Evolutionary conservation across 2,113 vertebrate species (phyloP), one percentile per base, ranked within the genome.

Genomic region (Cariama cristata): DNA sequence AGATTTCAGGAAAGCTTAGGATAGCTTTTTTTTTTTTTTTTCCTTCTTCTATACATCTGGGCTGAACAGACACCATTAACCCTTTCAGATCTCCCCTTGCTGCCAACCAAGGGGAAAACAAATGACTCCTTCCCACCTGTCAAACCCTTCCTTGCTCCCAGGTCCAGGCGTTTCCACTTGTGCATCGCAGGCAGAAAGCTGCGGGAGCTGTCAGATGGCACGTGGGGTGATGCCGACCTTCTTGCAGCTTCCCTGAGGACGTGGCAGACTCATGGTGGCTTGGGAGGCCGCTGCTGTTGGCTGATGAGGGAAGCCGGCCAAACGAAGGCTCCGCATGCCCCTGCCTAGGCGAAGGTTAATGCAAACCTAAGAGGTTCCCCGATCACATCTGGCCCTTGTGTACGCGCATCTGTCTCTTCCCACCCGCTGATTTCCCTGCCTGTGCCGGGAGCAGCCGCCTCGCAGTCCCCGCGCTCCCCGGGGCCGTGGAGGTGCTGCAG

Each of bases 271-370:
- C 71, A 16, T 2, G 1, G 74, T n/a, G 24, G 49, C 79, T 32
- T 3, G 35, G 82, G 42, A 59, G 49, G 68, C 40, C 20, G 75
- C 53, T 27, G 75, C 79, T 8, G 18, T 2, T 10, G 44, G 19
- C 52, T 0, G 6, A 24, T 0, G 5, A 49, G 30, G n/a, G 42
- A 75, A 2, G 58, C 50, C 58, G 14, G 0, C 0, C 9, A 26
- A 21, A 49, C 0, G 4, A 64, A 8, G 32, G 40, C 64, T 55
- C 49, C 58, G 2, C 1, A 4, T 47, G 86, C 44, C 38, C 42
- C 83, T 49, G 69, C 56, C 49, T 6, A 2, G 1, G 2, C 0
- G 2, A 32, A 92, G 88, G 74, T 68, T 47, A n/a, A 47, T 7
- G 32, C 86, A 2, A 42, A 42, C 53, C 79, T 14, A 40, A 11